These are phyloP conservation scores for Zygogramma bicolorata DNA, from an alignment of 2,888 invertebrate species.

Conservation along the genomic window DNA sequence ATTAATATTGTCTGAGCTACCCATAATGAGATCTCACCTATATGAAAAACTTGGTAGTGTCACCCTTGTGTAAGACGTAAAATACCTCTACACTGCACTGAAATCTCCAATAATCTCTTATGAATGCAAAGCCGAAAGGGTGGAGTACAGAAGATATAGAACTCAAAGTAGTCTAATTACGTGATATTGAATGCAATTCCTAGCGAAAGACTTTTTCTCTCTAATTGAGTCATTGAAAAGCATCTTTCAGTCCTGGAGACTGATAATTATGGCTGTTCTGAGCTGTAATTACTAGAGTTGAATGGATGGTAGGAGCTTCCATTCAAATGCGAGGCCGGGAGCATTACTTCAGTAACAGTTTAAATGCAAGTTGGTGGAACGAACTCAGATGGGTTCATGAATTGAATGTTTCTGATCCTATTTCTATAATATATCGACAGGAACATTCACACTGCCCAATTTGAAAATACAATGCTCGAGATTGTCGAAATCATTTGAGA, in stretches of 20 bases:
- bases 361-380: not conserved
- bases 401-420: too few relatives aligned
- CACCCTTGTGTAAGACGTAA: not conserved
- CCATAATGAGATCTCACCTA: too few relatives aligned
- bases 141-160: slow-evolving; percentile 9
- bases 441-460: too few relatives aligned
- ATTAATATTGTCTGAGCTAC: too few relatives aligned
- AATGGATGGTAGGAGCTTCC: slow-evolving; percentile 7
- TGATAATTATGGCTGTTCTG: slow-evolving; percentile 31
- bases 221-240: slow-evolving; percentile 42
- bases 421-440: too few relatives aligned
- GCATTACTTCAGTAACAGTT: slow-evolving; percentile 1
- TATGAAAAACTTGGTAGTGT: not conserved
- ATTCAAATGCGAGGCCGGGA: not conserved
- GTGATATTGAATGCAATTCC: slow-evolving; percentile 30
- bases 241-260: slow-evolving; percentile 29
- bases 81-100: not conserved
- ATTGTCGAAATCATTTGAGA: too few relatives aligned
- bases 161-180: slow-evolving; percentile 35
- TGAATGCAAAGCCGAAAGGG: not conserved
- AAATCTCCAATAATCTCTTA: not conserved
- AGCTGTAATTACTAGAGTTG: slow-evolving; percentile 31
- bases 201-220: slow-evolving; percentile 35
- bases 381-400: too few relatives aligned
- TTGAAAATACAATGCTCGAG: too few relatives aligned